These are phyloP conservation scores for Cichlasoma orientale DNA, from an alignment of 2,797 vertebrate genomes.

Conservation along the genomic window DNA sequence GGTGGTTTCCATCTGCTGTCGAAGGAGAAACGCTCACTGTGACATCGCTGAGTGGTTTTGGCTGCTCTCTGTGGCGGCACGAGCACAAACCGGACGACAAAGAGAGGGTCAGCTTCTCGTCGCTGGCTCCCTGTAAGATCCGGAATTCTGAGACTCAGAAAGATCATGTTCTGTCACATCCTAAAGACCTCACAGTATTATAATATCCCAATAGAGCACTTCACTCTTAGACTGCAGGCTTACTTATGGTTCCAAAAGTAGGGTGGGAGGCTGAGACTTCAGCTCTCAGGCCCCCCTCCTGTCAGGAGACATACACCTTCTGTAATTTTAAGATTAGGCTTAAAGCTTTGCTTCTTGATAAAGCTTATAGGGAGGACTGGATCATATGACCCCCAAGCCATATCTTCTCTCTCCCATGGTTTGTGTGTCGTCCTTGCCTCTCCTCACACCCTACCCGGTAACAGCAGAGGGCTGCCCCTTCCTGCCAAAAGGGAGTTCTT, in stretches of 20 bases:
- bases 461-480: no score
- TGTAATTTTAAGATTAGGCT: not conserved
- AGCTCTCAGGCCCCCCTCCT: not conserved
- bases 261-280: not conserved
- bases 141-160: not conserved
- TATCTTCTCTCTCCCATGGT: no score
- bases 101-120: not conserved
- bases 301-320: not conserved
- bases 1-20: slow-evolving; percentile 22
- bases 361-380: not conserved
- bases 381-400: not conserved
- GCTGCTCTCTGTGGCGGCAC: not conserved
- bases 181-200: not conserved
- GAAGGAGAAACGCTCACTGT: not conserved
- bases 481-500: no score
- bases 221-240: not conserved
- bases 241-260: not conserved
- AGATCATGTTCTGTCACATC: not conserved
- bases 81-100: not conserved
- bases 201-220: not conserved
- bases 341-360: not conserved
- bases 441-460: no score
- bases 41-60: not conserved
- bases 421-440: no score
- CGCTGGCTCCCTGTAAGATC: no score